phyloP scores from a whole-genome alignment of 2,797 vertebrate species.

The Sitta carolinensis region DNA sequence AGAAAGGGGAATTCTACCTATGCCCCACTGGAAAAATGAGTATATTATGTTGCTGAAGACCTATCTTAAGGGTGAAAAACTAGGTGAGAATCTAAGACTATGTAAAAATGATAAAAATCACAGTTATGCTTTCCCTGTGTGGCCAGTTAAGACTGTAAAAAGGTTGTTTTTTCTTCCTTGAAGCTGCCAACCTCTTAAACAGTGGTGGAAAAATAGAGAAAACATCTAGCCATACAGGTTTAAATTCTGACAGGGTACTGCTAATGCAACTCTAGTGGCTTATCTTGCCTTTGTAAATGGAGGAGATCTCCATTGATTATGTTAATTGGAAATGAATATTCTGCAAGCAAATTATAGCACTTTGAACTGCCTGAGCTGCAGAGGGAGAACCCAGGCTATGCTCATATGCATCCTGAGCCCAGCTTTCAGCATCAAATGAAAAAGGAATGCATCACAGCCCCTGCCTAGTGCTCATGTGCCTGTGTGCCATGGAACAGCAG shows the following conservation, averaged over 20 bases:
- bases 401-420: not conserved
- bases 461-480: not conserved
- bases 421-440: not conserved
- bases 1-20: not conserved
- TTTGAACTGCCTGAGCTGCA: not conserved
- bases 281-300: not conserved
- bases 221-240: not conserved
- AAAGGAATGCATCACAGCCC: not conserved
- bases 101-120: not conserved
- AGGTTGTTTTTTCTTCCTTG: not conserved
- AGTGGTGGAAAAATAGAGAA: not conserved
- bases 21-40: not conserved
- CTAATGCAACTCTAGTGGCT: not conserved
- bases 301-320: not conserved
- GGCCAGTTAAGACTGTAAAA: not conserved
- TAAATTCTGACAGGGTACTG: not conserved
- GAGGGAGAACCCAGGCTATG: not conserved
- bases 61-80: not conserved
- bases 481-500: not conserved
- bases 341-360: not conserved
- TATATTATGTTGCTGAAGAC: not conserved
- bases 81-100: not conserved
- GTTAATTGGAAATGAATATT: not conserved
- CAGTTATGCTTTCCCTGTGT: not conserved
- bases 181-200: not conserved